These are phyloP conservation scores for Psilopogon haemacephalus DNA, from an alignment of 2,113 vertebrate species.

Conservation along the genomic window DNA sequence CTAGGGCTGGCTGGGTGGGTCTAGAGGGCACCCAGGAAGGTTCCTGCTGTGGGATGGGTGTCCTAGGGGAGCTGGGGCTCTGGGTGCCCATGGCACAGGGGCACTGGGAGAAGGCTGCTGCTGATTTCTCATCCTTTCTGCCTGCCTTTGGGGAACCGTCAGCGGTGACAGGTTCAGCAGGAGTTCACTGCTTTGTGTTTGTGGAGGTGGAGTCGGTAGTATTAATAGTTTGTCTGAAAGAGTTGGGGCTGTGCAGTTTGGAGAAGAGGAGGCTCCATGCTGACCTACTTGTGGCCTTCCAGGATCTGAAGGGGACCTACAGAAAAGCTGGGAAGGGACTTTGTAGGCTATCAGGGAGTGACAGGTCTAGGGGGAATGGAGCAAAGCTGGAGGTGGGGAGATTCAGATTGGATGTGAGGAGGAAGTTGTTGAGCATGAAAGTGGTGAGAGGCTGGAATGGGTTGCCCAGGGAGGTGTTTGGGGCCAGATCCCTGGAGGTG, in stretches of 20 bases:
- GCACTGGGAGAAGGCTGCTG: not conserved
- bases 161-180: not conserved
- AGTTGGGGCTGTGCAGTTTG: too few species aligned
- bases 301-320: too few species aligned
- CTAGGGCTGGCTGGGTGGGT: not conserved
- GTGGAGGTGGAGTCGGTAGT: not conserved
- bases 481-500: too few species aligned
- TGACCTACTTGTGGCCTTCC: too few species aligned
- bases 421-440: too few species aligned
- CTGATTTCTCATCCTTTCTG: not conserved
- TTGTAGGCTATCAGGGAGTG: too few species aligned
- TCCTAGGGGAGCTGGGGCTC: not conserved
- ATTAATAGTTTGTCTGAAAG: not conserved
- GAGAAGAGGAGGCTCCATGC: too few species aligned
- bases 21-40: not conserved
- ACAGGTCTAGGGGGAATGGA: too few species aligned
- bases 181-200: not conserved
- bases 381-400: too few species aligned
- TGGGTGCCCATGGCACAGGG: fast-evolving
- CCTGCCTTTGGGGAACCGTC: not conserved
- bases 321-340: not conserved
- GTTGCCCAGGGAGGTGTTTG: too few species aligned
- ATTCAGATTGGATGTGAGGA: too few species aligned
- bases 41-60: fast-evolving
- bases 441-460: too few species aligned